Evolutionary conservation across 1,140 invertebrate genomes (phyloP).

Genomic region (Trichonephila clavata): DNA sequence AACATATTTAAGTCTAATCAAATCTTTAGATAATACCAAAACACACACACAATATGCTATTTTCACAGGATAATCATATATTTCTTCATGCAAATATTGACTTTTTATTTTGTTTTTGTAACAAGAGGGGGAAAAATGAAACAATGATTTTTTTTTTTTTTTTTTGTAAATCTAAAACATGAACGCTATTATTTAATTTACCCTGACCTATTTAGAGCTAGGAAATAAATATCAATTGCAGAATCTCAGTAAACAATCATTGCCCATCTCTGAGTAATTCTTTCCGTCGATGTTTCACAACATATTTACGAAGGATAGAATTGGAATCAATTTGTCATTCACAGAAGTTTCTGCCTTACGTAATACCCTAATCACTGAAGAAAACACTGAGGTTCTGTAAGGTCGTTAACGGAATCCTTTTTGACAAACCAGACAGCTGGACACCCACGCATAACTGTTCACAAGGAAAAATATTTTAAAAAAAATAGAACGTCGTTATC

Average conservation of each 20-base stretch:
- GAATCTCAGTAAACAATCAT: conserved; percentile 6
- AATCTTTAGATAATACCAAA: too few species aligned
- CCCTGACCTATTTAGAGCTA: neutral
- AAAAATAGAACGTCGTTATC: neutral
- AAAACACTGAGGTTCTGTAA: neutral
- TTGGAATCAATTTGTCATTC: neutral
- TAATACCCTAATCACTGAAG: conserved; percentile 8
- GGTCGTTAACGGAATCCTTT: conserved; percentile 24
- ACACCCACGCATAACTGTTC: conserved; percentile 42
- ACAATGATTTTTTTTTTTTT: too few species aligned
- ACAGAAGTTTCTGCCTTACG: neutral
- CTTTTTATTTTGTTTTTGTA: too few species aligned
- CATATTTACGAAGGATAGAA: neutral
- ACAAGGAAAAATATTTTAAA: neutral
- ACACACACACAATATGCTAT: too few species aligned
- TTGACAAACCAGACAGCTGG: conserved; percentile 33
- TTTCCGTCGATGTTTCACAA: neutral
- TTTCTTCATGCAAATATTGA: too few species aligned
- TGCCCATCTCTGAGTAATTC: neutral
- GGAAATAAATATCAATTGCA: conserved; percentile 6
- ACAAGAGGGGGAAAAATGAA: too few species aligned
- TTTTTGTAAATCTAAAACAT: too few species aligned
- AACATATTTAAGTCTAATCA: too few species aligned
- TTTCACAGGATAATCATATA: too few species aligned
- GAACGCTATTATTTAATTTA: neutral